A percentile compares a stretch with the other conserved stretches of the same genome.
Conservation (phyloP, 2,113 vertebrate genomes). For the Platysternon megacephalum region DNA sequence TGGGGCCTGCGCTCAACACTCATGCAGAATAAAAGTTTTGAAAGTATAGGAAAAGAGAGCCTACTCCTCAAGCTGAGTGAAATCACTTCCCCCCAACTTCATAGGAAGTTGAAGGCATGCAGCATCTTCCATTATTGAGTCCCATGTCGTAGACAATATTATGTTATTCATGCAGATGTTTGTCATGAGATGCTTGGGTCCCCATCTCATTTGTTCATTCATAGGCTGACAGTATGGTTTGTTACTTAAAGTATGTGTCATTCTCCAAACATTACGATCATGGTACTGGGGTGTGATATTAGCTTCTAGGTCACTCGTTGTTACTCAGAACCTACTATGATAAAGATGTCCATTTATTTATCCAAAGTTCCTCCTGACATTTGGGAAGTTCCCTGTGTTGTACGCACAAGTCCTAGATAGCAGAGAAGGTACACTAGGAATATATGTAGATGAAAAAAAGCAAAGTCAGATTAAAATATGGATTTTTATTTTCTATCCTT, state of each 20-base stretch:
- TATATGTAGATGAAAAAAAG: background rate
- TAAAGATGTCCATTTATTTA: slow-evolving; percentile 2
- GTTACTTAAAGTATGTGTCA: background rate
- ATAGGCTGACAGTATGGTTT: fast-evolving
- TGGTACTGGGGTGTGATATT: background rate
- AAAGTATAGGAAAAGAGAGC: background rate
- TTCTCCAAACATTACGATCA: background rate
- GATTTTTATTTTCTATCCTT: too few relatives aligned
- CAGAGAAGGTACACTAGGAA: background rate
- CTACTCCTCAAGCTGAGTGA: background rate
- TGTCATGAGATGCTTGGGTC: background rate
- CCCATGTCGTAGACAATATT: fast-evolving
- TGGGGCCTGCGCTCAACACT: too few relatives aligned
- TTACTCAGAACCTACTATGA: background rate
- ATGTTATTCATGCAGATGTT: background rate
- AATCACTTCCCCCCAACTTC: background rate
- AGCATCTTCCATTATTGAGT: background rate
- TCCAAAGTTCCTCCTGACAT: background rate
- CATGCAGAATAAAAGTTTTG: background rate
- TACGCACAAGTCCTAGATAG: background rate
- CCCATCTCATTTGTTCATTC: background rate
- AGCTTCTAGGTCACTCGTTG: fast-evolving
- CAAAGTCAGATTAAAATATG: background rate
- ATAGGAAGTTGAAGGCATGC: background rate
- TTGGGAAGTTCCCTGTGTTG: background rate